A percentile compares a stretch with the other conserved stretches of the same genome.
These are phyloP conservation scores for Caenorhabditis sulstoni DNA, from an alignment of 2,888 invertebrate species.

Conservation along the genomic window DNA sequence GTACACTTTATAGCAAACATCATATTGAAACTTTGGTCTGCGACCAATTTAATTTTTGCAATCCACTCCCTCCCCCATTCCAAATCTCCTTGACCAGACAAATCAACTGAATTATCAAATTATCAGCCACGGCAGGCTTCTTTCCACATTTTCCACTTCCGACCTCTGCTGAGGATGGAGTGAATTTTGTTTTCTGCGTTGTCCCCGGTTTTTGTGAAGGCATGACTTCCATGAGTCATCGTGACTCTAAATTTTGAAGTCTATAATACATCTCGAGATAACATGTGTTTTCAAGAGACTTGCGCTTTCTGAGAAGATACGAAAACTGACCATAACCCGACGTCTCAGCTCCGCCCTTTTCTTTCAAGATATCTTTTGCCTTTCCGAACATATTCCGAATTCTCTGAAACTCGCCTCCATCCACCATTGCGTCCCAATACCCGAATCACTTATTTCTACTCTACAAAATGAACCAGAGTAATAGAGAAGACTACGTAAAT, in stretches of 20 bases:
- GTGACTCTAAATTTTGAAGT: slow-evolving; percentile 43
- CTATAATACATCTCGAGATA: slow-evolving; percentile 37
- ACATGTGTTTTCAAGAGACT: slow-evolving; percentile 31
- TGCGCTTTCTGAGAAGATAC: slow-evolving; percentile 40
- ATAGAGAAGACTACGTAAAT: too few species aligned
- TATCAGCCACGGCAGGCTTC: slow-evolving; percentile 44
- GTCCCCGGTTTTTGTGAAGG: background rate
- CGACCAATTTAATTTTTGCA: background rate
- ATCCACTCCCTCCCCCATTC: slow-evolving; percentile 13
- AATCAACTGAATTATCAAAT: slow-evolving; percentile 54
- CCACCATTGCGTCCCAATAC: too few species aligned
- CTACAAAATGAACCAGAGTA: too few species aligned
- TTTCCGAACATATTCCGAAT: too few species aligned
- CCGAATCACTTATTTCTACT: too few species aligned
- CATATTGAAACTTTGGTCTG: background rate
- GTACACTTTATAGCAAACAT: too few species aligned
- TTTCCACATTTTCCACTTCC: slow-evolving; percentile 33
- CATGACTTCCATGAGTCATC: slow-evolving; percentile 12
- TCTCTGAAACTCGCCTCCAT: too few species aligned
- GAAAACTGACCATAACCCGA: slow-evolving; percentile 49
- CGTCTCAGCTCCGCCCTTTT: slow-evolving; percentile 35
- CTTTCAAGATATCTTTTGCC: background rate
- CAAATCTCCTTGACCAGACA: slow-evolving; percentile 27
- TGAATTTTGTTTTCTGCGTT: slow-evolving; percentile 27
- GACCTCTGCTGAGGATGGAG: slow-evolving; percentile 6